A percentile compares a stretch with the other conserved stretches of the same genome.
phyloP scores from a whole-genome alignment of 1,140 invertebrate genomes.

The Caenorhabditis brenneri region DNA sequence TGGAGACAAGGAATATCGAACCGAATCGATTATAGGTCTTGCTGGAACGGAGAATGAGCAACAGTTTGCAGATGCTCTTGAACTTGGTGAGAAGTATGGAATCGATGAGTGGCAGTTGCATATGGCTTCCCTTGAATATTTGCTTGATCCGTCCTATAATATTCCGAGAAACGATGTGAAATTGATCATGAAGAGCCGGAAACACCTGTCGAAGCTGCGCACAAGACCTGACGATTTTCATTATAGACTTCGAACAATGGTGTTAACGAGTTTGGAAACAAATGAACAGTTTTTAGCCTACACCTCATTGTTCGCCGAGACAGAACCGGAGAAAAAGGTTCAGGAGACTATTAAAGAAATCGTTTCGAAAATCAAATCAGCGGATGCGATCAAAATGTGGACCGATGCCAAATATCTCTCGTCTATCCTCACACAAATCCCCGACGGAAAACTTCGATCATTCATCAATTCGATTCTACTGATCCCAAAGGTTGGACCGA shows the following conservation, averaged over 20 bases:
- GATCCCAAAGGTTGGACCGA: background rate
- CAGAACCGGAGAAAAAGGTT: background rate
- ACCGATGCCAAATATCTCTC: background rate
- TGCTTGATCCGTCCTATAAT: background rate
- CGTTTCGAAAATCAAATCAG: background rate
- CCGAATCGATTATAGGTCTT: background rate
- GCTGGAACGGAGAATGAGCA: conserved; percentile 17
- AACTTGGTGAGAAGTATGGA: background rate
- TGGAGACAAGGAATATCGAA: background rate
- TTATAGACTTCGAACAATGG: background rate
- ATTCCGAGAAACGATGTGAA: background rate
- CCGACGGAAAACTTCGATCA: background rate
- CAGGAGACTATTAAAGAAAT: background rate
- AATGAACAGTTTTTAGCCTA: conserved; percentile 12
- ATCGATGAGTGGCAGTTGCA: conserved; percentile 15
- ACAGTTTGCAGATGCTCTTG: background rate
- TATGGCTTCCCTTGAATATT: conserved; percentile 1
- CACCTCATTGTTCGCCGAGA: background rate
- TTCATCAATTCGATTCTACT: background rate
- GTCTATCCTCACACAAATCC: background rate
- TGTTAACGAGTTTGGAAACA: background rate
- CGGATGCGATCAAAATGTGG: background rate
- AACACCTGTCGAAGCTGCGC: background rate
- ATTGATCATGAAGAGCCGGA: background rate
- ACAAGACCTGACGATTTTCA: background rate